Evolutionary conservation across 2,797 vertebrate genomes (phyloP).

Genomic region (Tinamus major): DNA sequence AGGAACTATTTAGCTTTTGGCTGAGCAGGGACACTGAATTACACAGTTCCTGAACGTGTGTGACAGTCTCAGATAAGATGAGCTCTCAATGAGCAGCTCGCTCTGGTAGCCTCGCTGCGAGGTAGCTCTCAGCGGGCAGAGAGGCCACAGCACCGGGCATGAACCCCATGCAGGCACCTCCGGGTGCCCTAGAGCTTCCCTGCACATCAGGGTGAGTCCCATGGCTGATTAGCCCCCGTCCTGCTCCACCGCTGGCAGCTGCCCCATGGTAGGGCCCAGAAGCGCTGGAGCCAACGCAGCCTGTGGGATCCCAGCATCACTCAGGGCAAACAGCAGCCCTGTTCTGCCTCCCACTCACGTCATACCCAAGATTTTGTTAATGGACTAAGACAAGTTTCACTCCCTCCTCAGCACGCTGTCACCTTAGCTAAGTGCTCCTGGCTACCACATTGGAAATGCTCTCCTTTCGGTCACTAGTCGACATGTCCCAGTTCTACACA

Average conservation of each 20-base stretch:
- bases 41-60: conserved; percentile 42
- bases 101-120: rapidly evolving
- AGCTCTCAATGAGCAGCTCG: neutral
- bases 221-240: neutral
- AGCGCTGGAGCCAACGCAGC: too few species aligned
- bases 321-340: too few species aligned
- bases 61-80: conserved; percentile 51
- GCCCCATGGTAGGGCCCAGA: too few species aligned
- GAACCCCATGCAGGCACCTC: rapidly evolving
- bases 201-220: neutral
- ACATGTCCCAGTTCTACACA: rapidly evolving
- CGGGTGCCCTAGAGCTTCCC: neutral
- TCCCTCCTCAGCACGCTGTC: neutral
- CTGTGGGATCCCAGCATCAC: too few species aligned
- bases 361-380: rapidly evolving
- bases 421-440: neutral
- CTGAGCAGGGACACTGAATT: neutral
- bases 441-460: too few species aligned
- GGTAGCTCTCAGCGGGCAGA: rapidly evolving
- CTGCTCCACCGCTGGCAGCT: too few species aligned
- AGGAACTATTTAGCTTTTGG: conserved; percentile 56
- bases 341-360: rapidly evolving
- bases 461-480: too few species aligned
- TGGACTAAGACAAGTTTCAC: rapidly evolving
- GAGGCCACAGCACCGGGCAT: neutral